phyloP scores from a whole-genome alignment of 2,113 vertebrate genomes.

The Gambusia holbrooki region DNA sequence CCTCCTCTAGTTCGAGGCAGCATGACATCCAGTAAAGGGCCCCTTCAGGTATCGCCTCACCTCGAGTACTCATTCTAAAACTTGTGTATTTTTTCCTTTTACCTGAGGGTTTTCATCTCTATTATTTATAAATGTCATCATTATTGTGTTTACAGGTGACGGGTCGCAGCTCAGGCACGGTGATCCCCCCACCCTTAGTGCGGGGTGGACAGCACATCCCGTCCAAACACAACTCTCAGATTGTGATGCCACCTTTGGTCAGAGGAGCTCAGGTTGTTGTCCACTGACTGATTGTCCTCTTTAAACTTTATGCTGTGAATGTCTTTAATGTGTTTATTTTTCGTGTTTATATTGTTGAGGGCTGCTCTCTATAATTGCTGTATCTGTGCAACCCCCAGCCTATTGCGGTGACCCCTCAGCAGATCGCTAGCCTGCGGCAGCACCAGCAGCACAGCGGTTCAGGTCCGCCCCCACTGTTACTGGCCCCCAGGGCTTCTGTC shows the following conservation, averaged over 20 bases:
- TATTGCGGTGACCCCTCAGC: slow-evolving; percentile 86
- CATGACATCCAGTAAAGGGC: slow-evolving; percentile 86
- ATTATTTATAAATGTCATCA: neutral
- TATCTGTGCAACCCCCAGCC: slow-evolving; percentile 66
- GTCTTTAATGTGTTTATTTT: neutral
- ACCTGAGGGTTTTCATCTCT: neutral
- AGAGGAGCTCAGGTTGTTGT: slow-evolving; percentile 91
- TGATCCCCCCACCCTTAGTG: slow-evolving; percentile 94
- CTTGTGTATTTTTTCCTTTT: neutral
- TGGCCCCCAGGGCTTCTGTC: slow-evolving; percentile 91
- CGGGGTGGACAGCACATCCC: slow-evolving; percentile 90
- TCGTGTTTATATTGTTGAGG: neutral
- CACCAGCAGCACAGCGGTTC: slow-evolving; percentile 93
- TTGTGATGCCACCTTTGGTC: slow-evolving; percentile 94
- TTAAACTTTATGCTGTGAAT: too few relatives aligned
- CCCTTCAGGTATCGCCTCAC: slow-evolving; percentile 84
- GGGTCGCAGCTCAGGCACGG: slow-evolving; percentile 86
- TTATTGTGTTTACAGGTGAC: slow-evolving; percentile 69
- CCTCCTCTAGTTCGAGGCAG: slow-evolving; percentile 91
- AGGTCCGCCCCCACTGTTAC: slow-evolving; percentile 90
- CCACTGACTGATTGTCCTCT: too few relatives aligned
- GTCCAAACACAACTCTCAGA: slow-evolving; percentile 88
- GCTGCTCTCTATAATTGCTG: neutral
- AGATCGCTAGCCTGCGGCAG: slow-evolving; percentile 92
- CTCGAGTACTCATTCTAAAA: neutral